Base-by-base conservation (phyloP, 2,888 invertebrate genomes). In the Sepiola atlantica region DNA sequence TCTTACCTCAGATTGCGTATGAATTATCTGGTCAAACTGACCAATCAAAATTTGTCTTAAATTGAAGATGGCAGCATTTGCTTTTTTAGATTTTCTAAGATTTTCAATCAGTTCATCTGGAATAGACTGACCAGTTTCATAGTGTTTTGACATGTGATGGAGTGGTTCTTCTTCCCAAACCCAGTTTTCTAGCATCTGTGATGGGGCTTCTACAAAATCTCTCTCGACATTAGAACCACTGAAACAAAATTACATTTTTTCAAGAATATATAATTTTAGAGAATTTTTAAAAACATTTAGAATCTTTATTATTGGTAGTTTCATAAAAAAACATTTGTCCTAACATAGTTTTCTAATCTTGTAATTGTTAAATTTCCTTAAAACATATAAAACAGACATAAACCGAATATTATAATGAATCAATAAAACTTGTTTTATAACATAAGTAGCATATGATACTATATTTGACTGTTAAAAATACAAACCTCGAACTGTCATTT, bases 141-240 rank as follows among this genome's bases (percentile, higher is more conserved):
- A 97, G 95, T 98, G 98, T 55, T 95, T 95, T 12, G 97, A 98
- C 97, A 98, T 97, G 77, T 97, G 96, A 54, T 95, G 95, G 24
- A 98, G 96, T 10, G 97, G 97, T 93, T 97, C 97, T 94, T 96
- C 96, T 95, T 97, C 97, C 98, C 98, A 98, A 54, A 97, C 97
- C 98, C 98, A 98, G 96, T 98, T 98, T 96, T 98, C 98, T 95
- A 98, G 96, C 97, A 98, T 98, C 96, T 98, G 98, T 10, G 97
- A 97, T 18, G 97, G 97, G 2, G 97, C 97, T 95, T 98, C 98
- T n/a, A 98, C 97, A 96, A 98, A 98, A 96, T 98, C 98, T 91
- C 97, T 96, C 95, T 98, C 98, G 14, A 98, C 98, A 94, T 96
- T 95, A 8, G 97, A 97, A 21, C 97, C 97, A 96, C 97, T 97